Percentiles rank a stretch among this genome's conserved stretches.
These are phyloP conservation scores for Nebria ingens DNA, from an alignment of 1,140 invertebrate genomes.

Conservation along the genomic window DNA sequence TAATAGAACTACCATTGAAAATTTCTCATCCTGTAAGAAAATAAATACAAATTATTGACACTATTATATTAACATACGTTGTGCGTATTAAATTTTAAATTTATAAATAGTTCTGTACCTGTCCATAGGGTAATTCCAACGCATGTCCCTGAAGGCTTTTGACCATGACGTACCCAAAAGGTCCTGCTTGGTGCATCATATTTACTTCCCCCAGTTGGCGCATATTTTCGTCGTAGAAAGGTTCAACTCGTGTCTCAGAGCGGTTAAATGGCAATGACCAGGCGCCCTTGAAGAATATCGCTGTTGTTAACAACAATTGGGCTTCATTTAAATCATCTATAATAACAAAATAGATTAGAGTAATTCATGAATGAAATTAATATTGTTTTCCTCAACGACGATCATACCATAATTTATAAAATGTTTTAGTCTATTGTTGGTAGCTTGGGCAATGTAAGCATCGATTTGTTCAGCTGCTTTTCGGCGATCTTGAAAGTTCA, in stretches of 20 bases:
- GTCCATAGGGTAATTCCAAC: slow-evolving; percentile 61
- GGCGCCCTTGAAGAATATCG: slow-evolving; percentile 71
- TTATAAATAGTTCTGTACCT: too few species aligned
- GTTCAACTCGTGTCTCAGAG: slow-evolving; percentile 41
- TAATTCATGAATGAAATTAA: slow-evolving; percentile 22
- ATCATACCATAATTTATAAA: slow-evolving; percentile 44
- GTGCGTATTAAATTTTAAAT: too few species aligned
- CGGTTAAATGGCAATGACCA: slow-evolving; percentile 66
- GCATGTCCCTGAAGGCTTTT: slow-evolving; percentile 47
- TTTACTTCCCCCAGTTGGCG: slow-evolving; percentile 41
- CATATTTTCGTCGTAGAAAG: slow-evolving; percentile 42
- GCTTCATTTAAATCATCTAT: slow-evolving; percentile 40
- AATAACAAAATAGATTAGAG: slow-evolving; percentile 12
- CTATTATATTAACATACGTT: too few species aligned
- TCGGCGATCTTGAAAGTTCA: slow-evolving; percentile 46
- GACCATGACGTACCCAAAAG: slow-evolving; percentile 43
- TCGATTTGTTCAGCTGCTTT: slow-evolving; percentile 49
- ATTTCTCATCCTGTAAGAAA: slow-evolving; percentile 42
- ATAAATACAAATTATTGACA: too few species aligned
- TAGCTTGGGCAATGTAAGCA: slow-evolving; percentile 46
- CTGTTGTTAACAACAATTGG: slow-evolving; percentile 60
- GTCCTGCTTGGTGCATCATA: slow-evolving; percentile 48
- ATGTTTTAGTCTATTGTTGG: slow-evolving; percentile 53
- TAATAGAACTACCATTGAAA: slow-evolving; percentile 58
- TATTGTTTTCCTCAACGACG: neutral